A percentile compares a stretch with the other conserved stretches of the same genome.
phyloP scores from a whole-genome alignment of 2,113 vertebrate genomes.

The Cephalophus harveyi region DNA sequence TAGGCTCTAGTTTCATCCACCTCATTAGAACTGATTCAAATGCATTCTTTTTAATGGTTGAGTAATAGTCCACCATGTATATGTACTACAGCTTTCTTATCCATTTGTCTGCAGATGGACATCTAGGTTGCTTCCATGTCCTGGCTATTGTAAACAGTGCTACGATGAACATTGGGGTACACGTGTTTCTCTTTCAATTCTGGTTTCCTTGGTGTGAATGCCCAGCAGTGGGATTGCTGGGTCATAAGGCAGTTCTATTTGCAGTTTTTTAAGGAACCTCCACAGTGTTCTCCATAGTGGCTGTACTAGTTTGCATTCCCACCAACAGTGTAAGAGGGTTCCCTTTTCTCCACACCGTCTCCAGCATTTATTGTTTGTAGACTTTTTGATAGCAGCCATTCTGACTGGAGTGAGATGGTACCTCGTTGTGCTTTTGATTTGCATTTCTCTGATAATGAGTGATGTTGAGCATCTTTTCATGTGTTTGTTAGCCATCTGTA shows the following conservation, averaged over 20 bases:
- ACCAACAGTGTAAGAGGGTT: background rate
- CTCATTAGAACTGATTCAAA: background rate
- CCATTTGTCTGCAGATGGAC: accelerated
- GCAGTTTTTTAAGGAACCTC: background rate
- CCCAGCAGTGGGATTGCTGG: background rate
- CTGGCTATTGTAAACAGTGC: background rate
- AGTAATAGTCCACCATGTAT: background rate
- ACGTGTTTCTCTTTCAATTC: accelerated
- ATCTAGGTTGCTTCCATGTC: background rate
- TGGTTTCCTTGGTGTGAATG: background rate
- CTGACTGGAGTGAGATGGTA: background rate
- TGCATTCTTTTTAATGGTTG: background rate
- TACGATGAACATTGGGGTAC: accelerated
- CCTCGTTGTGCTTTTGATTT: background rate
- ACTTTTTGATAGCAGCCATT: background rate
- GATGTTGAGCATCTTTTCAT: background rate
- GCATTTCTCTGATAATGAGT: background rate
- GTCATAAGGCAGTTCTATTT: background rate
- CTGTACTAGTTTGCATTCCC: background rate
- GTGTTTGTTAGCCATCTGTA: background rate
- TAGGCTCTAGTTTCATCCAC: background rate
- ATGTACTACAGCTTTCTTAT: background rate
- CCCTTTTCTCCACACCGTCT: background rate
- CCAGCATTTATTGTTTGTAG: background rate
- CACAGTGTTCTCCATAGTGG: background rate